Conservation (phyloP, 2,113 vertebrate genomes). For the Oryzias melastigma region DNA sequence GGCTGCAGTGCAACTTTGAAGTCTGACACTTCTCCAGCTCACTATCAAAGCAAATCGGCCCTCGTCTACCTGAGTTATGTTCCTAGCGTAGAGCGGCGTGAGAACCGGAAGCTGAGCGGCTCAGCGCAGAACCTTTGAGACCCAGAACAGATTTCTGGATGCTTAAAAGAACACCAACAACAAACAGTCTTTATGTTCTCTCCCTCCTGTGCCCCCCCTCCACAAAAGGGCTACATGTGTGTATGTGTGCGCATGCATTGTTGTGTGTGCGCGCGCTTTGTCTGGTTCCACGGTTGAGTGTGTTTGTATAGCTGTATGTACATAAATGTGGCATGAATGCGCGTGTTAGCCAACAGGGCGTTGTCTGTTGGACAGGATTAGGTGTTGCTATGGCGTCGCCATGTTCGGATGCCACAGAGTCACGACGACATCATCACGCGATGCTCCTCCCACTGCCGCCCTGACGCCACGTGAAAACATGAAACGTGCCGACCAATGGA, state of each 20-base stretch:
- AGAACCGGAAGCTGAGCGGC: no score
- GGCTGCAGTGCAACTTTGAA: neutral
- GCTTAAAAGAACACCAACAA: neutral
- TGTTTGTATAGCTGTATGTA: slow-evolving; percentile 16
- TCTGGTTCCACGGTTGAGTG: slow-evolving; percentile 4
- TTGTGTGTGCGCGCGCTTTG: neutral
- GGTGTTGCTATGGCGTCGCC: slow-evolving; percentile 42
- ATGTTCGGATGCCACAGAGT: slow-evolving; percentile 17
- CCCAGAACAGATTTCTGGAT: neutral
- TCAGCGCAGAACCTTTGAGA: no score
- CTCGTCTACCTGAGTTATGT: no score
- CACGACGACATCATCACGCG: slow-evolving; percentile 12
- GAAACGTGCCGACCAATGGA: slow-evolving; percentile 39
- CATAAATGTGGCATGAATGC: slow-evolving; percentile 9
- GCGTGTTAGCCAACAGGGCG: slow-evolving; percentile 37
- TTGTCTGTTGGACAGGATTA: slow-evolving; percentile 47
- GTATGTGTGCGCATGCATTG: neutral
- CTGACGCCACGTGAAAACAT: slow-evolving; percentile 30
- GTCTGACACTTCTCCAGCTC: no score
- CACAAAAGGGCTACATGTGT: neutral
- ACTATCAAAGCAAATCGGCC: no score
- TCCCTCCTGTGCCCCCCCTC: neutral
- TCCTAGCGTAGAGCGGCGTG: no score
- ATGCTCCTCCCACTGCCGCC: slow-evolving; percentile 43
- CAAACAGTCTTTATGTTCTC: neutral